Conservation (phyloP, 2,888 invertebrate genomes). For the Drosophila algonquin region DNA sequence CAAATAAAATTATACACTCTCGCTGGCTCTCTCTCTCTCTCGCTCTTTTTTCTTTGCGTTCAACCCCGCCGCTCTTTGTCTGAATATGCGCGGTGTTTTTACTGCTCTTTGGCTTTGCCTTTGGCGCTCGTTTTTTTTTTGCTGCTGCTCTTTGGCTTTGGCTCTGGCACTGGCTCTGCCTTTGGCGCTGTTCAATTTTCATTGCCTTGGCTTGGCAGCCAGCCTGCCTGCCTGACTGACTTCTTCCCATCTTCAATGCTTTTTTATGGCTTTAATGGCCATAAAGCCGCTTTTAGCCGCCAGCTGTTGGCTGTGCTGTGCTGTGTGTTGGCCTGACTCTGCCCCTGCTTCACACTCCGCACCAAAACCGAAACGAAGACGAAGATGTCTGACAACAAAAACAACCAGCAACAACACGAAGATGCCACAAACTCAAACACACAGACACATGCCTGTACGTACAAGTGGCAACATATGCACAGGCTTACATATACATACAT, state of each 20-base stretch:
- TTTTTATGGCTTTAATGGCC: slow-evolving; percentile 76
- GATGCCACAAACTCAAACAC: slow-evolving; percentile 27
- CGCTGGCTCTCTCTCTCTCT: slow-evolving; percentile 19
- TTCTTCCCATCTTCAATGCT: slow-evolving; percentile 58
- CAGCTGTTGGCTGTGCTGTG: slow-evolving; percentile 59
- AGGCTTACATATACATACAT: slow-evolving; percentile 28
- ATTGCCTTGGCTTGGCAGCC: slow-evolving; percentile 44
- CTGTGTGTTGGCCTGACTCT: slow-evolving; percentile 29
- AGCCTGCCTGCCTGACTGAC: slow-evolving; percentile 39
- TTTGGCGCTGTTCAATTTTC: slow-evolving; percentile 45
- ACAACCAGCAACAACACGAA: slow-evolving; percentile 20
- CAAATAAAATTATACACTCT: slow-evolving; percentile 61
- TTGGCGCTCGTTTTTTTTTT: slow-evolving; percentile 16
- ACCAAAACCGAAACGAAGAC: background rate
- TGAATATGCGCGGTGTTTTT: slow-evolving; percentile 29
- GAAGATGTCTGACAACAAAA: slow-evolving; percentile 5
- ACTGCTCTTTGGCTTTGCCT: slow-evolving; percentile 27
- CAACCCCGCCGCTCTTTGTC: slow-evolving; percentile 13
- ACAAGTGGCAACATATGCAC: slow-evolving; percentile 69
- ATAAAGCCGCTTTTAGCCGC: slow-evolving; percentile 75
- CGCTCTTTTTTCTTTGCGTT: slow-evolving; percentile 25
- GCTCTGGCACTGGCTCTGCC: background rate
- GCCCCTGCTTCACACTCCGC: background rate
- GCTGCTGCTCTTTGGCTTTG: slow-evolving; percentile 21
- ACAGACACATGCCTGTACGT: background rate